Conservation (phyloP, 2,797 vertebrate species). For the Poecile montanus region DNA sequence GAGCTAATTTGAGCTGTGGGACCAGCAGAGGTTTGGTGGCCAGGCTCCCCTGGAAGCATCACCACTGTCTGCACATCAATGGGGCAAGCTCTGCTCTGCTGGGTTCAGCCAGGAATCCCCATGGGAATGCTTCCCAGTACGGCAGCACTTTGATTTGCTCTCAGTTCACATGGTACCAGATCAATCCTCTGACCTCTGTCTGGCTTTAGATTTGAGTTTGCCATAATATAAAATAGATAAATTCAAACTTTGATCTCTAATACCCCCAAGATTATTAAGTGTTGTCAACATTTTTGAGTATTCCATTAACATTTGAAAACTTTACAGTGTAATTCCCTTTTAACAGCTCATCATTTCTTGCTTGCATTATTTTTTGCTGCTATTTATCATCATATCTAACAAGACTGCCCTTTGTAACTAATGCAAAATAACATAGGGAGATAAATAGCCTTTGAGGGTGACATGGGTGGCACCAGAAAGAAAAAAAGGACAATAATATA, state of each 20-base stretch:
- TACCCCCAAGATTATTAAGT: background rate
- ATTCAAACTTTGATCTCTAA: background rate
- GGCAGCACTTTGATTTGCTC: background rate
- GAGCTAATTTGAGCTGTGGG: background rate
- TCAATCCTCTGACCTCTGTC: background rate
- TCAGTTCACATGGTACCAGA: background rate
- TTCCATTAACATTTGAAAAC: background rate
- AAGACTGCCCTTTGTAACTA: background rate
- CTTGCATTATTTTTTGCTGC: background rate
- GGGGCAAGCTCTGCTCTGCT: background rate
- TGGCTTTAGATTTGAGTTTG: background rate
- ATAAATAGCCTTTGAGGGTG: background rate
- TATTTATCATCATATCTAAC: background rate
- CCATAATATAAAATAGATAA: background rate
- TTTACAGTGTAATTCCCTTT: background rate
- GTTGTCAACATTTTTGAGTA: background rate
- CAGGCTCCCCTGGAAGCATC: background rate
- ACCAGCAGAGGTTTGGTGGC: background rate
- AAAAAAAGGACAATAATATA: background rate
- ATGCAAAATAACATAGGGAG: background rate
- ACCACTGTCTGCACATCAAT: background rate
- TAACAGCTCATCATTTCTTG: background rate
- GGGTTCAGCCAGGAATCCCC: background rate
- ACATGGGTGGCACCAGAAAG: background rate
- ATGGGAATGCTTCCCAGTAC: background rate